Percentiles rank a stretch among this genome's conserved stretches.
Conservation (phyloP, 1,140 invertebrate genomes). For the Zaprionus lachaisei region DNA sequence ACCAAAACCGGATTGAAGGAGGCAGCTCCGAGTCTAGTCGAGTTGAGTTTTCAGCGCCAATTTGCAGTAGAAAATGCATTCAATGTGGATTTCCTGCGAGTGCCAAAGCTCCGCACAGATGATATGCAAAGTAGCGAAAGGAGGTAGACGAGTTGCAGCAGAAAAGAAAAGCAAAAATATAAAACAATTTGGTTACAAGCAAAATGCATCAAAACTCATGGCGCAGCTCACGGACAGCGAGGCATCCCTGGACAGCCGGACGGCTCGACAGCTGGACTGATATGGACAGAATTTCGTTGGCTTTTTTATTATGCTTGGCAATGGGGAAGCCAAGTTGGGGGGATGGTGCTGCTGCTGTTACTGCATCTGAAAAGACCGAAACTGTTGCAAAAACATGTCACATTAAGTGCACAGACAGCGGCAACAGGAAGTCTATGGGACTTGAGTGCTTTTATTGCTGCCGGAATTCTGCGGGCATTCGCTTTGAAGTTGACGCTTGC, state of each 20-base stretch:
- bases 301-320: constrained; percentile 36
- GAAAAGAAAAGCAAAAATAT: constrained; percentile 50
- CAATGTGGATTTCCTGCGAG: constrained; percentile 8
- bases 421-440: constrained; percentile 71
- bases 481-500: constrained; percentile 69
- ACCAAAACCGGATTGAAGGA: constrained; percentile 30
- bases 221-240: constrained; percentile 13
- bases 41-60: constrained; percentile 27
- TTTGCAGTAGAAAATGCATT: constrained; percentile 11
- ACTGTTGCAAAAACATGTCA: constrained; percentile 81
- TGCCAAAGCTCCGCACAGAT: background rate
- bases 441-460: constrained; percentile 80
- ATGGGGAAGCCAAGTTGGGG: constrained; percentile 22
- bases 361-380: constrained; percentile 52
- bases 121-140: constrained; percentile 21
- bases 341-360: constrained; percentile 1
- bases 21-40: constrained; percentile 10
- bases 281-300: constrained; percentile 12
- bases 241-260: background rate
- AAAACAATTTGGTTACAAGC: constrained; percentile 78
- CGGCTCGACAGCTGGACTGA: constrained; percentile 2
- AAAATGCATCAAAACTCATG: constrained; percentile 77
- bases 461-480: constrained; percentile 73
- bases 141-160: background rate
- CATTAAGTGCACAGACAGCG: constrained; percentile 73